These are phyloP conservation scores for Plecotus auritus DNA, from an alignment of 2,113 vertebrate species.

Conservation along the genomic window DNA sequence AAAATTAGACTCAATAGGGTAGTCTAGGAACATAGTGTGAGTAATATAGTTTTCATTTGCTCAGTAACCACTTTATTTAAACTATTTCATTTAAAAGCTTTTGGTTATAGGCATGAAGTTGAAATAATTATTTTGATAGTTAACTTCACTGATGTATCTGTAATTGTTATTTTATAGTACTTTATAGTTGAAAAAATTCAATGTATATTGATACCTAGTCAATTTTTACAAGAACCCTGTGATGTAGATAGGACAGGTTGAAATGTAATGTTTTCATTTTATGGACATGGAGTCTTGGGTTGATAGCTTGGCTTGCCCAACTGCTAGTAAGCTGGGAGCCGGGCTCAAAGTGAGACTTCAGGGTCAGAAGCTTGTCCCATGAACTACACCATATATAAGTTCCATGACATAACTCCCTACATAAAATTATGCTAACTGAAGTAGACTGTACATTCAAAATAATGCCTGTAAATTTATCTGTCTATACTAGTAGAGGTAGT, in stretches of 20 bases:
- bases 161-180: conserved; percentile 38
- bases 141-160: background rate
- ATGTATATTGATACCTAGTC: background rate
- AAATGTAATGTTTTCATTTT: background rate
- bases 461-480: background rate
- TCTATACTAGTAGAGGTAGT: background rate
- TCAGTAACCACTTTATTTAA: conserved; percentile 45
- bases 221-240: background rate
- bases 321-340: background rate
- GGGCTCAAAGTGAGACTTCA: background rate
- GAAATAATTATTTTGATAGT: conserved; percentile 35
- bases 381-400: background rate
- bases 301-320: background rate
- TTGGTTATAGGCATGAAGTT: conserved; percentile 26
- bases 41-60: conserved; percentile 20
- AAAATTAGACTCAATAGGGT: conserved; percentile 28
- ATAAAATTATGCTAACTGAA: conserved; percentile 19
- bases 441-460: background rate
- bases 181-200: background rate
- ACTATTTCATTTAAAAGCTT: background rate
- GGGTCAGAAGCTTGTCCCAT: conserved; percentile 4
- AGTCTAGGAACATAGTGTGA: background rate
- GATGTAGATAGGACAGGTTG: background rate
- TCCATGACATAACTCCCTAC: background rate
- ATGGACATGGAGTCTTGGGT: background rate